These are phyloP conservation scores for Phalacrocorax carbo DNA, from an alignment of 2,113 vertebrate genomes.

Conservation along the genomic window DNA sequence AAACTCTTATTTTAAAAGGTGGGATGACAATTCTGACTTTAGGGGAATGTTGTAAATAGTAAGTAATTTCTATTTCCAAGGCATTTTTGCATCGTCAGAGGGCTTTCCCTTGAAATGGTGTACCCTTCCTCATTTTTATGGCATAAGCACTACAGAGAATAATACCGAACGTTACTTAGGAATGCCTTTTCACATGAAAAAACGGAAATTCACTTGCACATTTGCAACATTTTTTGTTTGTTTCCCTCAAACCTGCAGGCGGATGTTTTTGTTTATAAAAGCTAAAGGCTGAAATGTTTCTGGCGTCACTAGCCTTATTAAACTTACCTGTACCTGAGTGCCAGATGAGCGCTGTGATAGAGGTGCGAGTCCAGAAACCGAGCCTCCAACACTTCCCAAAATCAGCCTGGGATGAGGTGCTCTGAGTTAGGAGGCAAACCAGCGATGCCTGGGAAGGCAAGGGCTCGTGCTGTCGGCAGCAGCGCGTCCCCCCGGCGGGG, in stretches of 20 bases:
- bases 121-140: neutral
- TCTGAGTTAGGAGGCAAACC: accelerated
- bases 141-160: neutral
- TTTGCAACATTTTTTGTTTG: neutral
- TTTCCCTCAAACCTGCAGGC: neutral
- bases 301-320: too few relatives aligned
- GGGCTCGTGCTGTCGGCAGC: accelerated
- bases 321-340: neutral
- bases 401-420: accelerated
- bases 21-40: neutral
- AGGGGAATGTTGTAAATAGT: neutral
- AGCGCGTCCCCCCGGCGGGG: neutral
- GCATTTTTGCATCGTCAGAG: neutral
- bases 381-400: neutral
- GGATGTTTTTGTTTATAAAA: neutral
- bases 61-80: neutral
- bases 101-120: neutral
- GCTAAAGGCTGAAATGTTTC: neutral
- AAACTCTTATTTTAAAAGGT: neutral
- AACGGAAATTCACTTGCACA: neutral
- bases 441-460: accelerated
- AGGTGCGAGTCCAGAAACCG: neutral
- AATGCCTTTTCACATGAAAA: neutral
- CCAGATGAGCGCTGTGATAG: too few relatives aligned
- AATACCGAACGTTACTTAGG: neutral